phyloP scores from a whole-genome alignment of 1,140 invertebrate genomes.

The Amphibalanus amphitrite region DNA sequence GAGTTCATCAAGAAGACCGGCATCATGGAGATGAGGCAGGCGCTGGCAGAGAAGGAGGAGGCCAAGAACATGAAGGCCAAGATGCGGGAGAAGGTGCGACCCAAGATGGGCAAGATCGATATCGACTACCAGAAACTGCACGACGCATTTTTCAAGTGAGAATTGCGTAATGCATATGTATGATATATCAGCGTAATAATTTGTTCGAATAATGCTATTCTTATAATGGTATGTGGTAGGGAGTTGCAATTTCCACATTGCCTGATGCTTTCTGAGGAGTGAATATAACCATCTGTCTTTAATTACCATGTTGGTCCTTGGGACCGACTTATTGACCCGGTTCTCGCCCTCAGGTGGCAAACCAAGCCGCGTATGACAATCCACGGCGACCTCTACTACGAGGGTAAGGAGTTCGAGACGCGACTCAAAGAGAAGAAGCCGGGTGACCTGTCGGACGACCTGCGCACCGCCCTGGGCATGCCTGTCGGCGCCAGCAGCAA shows the following conservation, averaged over 20 bases:
- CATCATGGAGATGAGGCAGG: slow-evolving; percentile 98
- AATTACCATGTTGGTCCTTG: background rate
- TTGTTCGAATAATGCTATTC: too few species aligned
- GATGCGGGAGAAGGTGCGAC: slow-evolving; percentile 90
- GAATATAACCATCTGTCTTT: background rate
- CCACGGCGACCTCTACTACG: slow-evolving; percentile 98
- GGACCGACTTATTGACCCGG: background rate
- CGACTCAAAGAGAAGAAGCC: slow-evolving; percentile 96
- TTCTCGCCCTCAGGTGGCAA: slow-evolving; percentile 56
- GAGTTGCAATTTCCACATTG: background rate
- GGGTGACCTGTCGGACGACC: slow-evolving; percentile 86
- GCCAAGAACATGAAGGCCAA: slow-evolving; percentile 92
- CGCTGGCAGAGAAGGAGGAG: slow-evolving; percentile 95
- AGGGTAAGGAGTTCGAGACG: slow-evolving; percentile 99
- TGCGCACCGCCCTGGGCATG: slow-evolving; percentile 82
- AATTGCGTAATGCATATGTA: background rate
- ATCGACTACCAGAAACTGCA: slow-evolving; percentile 99
- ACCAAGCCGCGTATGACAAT: slow-evolving; percentile 98
- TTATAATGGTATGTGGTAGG: too few species aligned
- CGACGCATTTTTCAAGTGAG: slow-evolving; percentile 89
- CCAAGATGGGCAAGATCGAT: slow-evolving; percentile 98
- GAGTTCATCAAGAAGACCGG: slow-evolving; percentile 98
- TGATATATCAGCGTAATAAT: too few species aligned
- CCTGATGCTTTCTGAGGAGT: background rate
- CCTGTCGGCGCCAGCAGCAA: slow-evolving; percentile 79